phyloP scores from a whole-genome alignment of 2,113 vertebrate species.

The Strigops habroptila region DNA sequence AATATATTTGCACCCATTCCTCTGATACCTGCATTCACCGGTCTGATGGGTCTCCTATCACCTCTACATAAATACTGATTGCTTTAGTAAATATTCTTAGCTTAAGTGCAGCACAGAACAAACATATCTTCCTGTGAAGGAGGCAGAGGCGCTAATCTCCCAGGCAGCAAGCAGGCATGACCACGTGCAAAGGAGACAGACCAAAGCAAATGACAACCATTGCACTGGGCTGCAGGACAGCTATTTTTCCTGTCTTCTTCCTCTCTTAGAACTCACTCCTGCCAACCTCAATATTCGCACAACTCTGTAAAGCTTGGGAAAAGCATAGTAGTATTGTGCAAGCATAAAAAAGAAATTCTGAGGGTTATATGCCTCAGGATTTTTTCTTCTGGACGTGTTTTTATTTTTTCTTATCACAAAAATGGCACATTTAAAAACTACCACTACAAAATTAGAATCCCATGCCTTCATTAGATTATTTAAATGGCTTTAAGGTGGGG shows the following conservation, averaged over 20 bases:
- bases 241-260: background rate
- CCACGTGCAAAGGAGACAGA: background rate
- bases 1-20: background rate
- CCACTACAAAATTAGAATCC: background rate
- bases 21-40: background rate
- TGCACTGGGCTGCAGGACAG: background rate
- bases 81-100: background rate
- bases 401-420: background rate
- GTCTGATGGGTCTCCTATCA: background rate
- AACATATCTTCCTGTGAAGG: background rate
- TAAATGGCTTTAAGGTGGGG: background rate
- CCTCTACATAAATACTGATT: background rate
- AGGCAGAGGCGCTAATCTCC: background rate
- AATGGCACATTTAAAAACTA: background rate
- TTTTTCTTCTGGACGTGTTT: background rate
- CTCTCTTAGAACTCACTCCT: background rate
- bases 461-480: background rate
- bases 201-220: background rate
- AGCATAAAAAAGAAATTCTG: background rate
- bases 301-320: background rate
- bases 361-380: background rate
- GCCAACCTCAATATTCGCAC: background rate
- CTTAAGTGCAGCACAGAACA: background rate
- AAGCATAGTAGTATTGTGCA: background rate
- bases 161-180: background rate